Evolutionary conservation across 2,888 invertebrate species (phyloP).

Genomic region (Eupelmus urozonus): DNA sequence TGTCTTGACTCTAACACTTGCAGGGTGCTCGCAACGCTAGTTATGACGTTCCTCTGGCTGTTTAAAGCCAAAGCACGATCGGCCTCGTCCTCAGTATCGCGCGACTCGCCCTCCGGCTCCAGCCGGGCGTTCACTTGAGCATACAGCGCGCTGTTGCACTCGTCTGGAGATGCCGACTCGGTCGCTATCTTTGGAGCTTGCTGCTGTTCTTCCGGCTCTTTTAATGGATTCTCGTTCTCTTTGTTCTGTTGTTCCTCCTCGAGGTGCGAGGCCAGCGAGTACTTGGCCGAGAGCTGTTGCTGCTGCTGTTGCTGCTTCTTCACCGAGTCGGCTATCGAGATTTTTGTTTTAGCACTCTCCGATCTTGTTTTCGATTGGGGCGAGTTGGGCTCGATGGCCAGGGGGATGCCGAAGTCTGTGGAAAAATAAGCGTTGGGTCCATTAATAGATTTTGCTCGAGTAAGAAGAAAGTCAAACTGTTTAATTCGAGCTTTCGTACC

Average conservation of each 20-base stretch:
- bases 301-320: conserved; percentile 64
- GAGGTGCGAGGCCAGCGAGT: conserved; percentile 77
- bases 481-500: conserved; percentile 67
- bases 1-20: conserved; percentile 48
- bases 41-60: conserved; percentile 59
- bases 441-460: not conserved
- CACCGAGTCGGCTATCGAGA: conserved; percentile 69
- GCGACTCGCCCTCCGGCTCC: conserved; percentile 74
- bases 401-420: conserved; percentile 76
- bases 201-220: conserved; percentile 47
- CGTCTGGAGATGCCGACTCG: conserved; percentile 61
- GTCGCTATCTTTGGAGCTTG: too few species aligned
- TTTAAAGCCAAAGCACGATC: conserved; percentile 65
- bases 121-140: conserved; percentile 72
- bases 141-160: conserved; percentile 71
- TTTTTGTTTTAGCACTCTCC: conserved; percentile 70
- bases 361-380: conserved; percentile 67
- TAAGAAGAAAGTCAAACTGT: not conserved
- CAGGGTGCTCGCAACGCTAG: conserved; percentile 26
- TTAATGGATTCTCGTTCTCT: conserved; percentile 80
- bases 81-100: conserved; percentile 74
- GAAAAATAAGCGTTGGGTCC: conserved; percentile 23
- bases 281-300: too few species aligned
- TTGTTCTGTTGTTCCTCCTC: conserved; percentile 83
- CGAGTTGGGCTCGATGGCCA: conserved; percentile 67